Conservation (phyloP, 2,797 vertebrate genomes). For the Coracias cyanogaster region DNA sequence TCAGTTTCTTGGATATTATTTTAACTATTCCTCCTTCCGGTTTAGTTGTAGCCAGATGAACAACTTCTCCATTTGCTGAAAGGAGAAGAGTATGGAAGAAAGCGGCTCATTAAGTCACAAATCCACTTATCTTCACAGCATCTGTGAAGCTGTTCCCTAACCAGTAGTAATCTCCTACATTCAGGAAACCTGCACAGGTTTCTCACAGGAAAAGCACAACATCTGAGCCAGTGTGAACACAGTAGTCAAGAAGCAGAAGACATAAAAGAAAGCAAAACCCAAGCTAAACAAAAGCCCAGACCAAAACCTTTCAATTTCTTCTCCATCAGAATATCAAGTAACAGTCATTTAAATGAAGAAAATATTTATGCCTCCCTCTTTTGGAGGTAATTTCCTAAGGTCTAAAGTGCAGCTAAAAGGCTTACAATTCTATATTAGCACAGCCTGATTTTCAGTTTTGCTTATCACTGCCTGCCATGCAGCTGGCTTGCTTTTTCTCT, state of each 20-base stretch:
- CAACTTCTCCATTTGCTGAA: conserved; percentile 22
- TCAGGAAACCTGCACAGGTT: conserved; percentile 10
- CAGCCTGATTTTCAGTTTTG: conserved; percentile 48
- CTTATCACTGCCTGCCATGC: conserved; percentile 60
- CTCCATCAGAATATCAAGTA: not conserved
- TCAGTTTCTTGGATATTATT: not conserved
- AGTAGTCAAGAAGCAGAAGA: not conserved
- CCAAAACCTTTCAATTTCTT: conserved; percentile 6
- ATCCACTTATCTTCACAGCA: conserved; percentile 28
- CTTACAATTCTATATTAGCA: conserved; percentile 14
- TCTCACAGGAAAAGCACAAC: conserved; percentile 19
- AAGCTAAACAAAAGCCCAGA: not conserved
- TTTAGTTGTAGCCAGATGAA: conserved; percentile 12
- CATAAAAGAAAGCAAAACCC: not conserved
- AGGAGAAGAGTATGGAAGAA: not conserved
- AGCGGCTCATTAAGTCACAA: conserved; percentile 14
- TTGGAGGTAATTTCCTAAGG: conserved; percentile 10
- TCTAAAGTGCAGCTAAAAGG: conserved; percentile 46
- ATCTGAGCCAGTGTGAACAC: not conserved
- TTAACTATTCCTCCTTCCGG: not conserved
- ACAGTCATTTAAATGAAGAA: conserved; percentile 24
- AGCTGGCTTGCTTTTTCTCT: conserved; percentile 33
- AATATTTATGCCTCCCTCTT: not conserved
- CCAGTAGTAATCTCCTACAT: not conserved
- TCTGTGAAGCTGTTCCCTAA: conserved; percentile 3